Evolutionary conservation across 2,888 invertebrate genomes (phyloP).

Genomic region (Junonia oenone): DNA sequence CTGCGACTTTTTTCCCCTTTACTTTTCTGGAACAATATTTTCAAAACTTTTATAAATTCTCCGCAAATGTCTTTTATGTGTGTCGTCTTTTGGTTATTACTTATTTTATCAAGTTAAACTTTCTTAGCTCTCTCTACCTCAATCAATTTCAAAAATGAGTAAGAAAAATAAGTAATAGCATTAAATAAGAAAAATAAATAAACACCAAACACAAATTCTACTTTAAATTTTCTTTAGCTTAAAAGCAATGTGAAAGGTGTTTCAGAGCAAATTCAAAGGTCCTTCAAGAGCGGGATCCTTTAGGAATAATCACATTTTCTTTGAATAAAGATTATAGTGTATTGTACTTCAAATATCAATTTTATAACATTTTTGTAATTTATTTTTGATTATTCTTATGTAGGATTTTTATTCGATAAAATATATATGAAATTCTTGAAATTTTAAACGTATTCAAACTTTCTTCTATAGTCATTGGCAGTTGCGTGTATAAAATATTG

Average conservation of each 20-base stretch:
- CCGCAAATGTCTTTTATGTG: background rate
- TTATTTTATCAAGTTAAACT: no score
- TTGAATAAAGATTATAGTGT: background rate
- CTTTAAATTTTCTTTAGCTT: background rate
- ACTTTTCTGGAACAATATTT: slow-evolving; percentile 36
- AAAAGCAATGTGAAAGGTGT: background rate
- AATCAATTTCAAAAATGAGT: background rate
- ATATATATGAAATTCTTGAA: no score
- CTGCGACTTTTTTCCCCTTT: slow-evolving; percentile 55
- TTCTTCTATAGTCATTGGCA: no score
- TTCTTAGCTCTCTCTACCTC: background rate
- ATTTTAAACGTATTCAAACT: no score
- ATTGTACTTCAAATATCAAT: background rate
- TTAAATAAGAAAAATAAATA: background rate
- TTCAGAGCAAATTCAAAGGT: background rate
- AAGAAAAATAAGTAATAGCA: background rate
- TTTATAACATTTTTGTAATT: no score
- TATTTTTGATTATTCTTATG: no score
- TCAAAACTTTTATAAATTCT: no score
- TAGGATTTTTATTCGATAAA: no score
- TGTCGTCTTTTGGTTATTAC: background rate
- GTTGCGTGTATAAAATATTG: no score
- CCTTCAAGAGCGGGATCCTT: background rate
- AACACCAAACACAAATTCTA: background rate
- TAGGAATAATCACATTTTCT: background rate